These are phyloP conservation scores for Formicarius rufipectus DNA, from an alignment of 2,113 vertebrate species.

Conservation along the genomic window DNA sequence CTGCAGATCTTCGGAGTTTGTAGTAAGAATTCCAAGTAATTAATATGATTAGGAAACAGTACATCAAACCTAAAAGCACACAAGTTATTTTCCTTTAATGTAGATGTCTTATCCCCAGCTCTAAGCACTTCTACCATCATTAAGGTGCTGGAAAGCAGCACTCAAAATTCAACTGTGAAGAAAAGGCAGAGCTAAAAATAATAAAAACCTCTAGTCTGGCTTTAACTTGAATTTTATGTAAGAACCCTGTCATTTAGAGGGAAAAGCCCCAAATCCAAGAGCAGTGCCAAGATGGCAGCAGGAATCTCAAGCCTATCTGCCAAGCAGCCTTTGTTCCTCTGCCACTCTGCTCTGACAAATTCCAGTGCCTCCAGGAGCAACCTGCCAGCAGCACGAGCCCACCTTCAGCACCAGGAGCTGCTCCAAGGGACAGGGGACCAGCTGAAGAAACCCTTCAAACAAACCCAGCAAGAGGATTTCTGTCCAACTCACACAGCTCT, in stretches of 20 bases:
- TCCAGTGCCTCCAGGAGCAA: background rate
- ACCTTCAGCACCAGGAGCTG: background rate
- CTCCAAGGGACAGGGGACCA: background rate
- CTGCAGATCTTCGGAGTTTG: conserved; percentile 18
- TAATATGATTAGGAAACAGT: conserved; percentile 32
- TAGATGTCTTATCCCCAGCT: background rate
- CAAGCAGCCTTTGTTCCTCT: conserved; percentile 42
- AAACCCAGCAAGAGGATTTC: background rate
- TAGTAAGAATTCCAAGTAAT: conserved; percentile 30
- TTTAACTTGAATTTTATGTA: background rate
- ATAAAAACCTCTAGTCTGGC: background rate
- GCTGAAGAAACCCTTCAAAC: background rate
- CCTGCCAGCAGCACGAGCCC: background rate
- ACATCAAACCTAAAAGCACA: conserved; percentile 20
- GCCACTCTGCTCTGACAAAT: background rate
- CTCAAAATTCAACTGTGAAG: background rate
- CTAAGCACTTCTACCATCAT: background rate
- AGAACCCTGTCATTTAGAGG: background rate
- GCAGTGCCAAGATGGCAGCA: background rate
- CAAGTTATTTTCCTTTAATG: background rate
- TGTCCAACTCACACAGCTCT: background rate
- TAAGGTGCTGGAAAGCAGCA: background rate
- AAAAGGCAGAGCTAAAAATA: background rate
- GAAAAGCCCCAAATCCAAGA: background rate
- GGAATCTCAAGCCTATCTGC: background rate